Evolutionary conservation across 2,888 invertebrate genomes (phyloP).

Genomic region (Graphium colonna): DNA sequence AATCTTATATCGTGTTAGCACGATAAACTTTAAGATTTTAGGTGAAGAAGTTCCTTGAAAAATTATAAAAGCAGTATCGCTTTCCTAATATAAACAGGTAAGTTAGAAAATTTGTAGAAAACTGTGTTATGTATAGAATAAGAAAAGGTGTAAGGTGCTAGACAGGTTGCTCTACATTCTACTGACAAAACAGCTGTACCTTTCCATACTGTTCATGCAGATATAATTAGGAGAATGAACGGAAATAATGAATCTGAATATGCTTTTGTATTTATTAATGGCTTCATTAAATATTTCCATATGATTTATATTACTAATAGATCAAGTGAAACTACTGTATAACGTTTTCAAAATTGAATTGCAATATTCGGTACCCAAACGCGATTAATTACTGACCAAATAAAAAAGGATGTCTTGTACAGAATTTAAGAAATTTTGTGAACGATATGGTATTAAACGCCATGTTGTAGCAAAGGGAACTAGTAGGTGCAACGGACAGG

Average conservation of each 20-base stretch:
- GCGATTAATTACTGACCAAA: slow-evolving; percentile 22
- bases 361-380: slow-evolving; percentile 20
- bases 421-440: slow-evolving; percentile 24
- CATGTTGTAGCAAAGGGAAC: no score
- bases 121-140: slow-evolving; percentile 20
- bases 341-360: slow-evolving; percentile 23
- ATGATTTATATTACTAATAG: slow-evolving; percentile 22
- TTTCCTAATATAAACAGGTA: slow-evolving; percentile 26
- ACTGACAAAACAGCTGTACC: slow-evolving; percentile 26
- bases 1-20: slow-evolving; percentile 16
- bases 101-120: slow-evolving; percentile 23
- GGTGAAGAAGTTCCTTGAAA: slow-evolving; percentile 24
- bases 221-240: slow-evolving; percentile 27
- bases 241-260: slow-evolving; percentile 23
- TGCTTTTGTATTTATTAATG: slow-evolving; percentile 25
- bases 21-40: slow-evolving; percentile 16
- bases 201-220: slow-evolving; percentile 26
- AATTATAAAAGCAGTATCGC: slow-evolving; percentile 28
- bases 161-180: slow-evolving; percentile 23
- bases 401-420: slow-evolving; percentile 20
- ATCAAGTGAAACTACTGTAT: slow-evolving; percentile 19
- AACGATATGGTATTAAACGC: no score
- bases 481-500: slow-evolving; percentile 24
- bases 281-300: slow-evolving; percentile 24
- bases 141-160: slow-evolving; percentile 23